These are phyloP conservation scores for Melozone crissalis DNA, from an alignment of 2,113 vertebrate species.

Conservation along the genomic window DNA sequence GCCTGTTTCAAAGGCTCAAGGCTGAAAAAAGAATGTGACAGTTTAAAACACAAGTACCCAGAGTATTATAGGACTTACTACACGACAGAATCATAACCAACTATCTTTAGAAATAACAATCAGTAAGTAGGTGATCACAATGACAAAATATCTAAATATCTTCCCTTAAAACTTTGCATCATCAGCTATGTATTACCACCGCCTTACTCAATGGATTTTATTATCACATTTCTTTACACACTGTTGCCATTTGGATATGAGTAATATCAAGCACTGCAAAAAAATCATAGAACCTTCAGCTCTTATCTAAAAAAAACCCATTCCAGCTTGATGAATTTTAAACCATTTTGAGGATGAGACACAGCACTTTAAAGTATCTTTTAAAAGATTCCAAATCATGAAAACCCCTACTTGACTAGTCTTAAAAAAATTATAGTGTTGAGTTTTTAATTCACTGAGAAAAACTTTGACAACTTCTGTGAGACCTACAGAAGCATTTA, in stretches of 20 bases:
- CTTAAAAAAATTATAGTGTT: not conserved
- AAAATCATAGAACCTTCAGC: not conserved
- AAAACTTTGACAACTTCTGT: not conserved
- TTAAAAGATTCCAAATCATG: not conserved
- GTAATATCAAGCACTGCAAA: not conserved
- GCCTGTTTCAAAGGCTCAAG: not conserved
- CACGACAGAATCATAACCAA: not conserved
- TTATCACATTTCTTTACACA: not conserved
- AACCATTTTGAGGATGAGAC: not conserved
- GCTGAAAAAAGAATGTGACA: not conserved
- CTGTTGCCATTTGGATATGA: constrained; percentile 8
- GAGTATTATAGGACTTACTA: not conserved
- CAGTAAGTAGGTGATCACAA: not conserved
- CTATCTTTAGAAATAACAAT: not conserved
- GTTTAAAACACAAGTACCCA: not conserved
- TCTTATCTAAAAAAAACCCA: not conserved
- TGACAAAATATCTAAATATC: not conserved
- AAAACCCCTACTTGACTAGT: not conserved
- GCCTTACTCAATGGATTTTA: constrained; percentile 1
- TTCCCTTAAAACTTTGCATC: not conserved
- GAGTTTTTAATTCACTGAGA: not conserved
- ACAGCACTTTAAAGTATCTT: not conserved
- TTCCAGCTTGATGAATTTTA: not conserved
- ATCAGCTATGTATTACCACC: not conserved
- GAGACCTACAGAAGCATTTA: not conserved